Conservation (phyloP, 2,888 invertebrate genomes). For the Nomada fucata region DNA sequence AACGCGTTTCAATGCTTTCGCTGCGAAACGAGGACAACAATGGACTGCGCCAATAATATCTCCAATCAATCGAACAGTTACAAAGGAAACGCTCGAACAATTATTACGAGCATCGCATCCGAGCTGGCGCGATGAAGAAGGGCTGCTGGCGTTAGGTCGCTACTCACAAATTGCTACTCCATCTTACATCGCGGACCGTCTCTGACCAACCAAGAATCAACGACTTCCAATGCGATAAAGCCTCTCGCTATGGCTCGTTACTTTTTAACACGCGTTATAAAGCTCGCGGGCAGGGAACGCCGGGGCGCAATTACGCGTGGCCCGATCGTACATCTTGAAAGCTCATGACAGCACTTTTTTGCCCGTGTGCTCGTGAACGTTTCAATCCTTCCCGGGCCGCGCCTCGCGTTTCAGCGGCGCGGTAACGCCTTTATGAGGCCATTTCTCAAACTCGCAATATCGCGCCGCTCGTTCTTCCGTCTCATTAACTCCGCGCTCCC, state of each 20-base stretch:
- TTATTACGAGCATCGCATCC: too few relatives aligned
- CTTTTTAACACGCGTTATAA: constrained; percentile 28
- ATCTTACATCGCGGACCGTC: not conserved
- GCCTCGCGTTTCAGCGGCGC: constrained; percentile 43
- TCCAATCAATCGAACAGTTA: too few relatives aligned
- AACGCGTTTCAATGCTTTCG: too few relatives aligned
- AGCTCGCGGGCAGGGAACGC: constrained; percentile 10
- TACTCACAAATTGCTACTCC: not conserved
- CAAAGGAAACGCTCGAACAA: too few relatives aligned
- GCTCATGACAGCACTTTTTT: constrained; percentile 44
- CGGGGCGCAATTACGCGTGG: constrained; percentile 37
- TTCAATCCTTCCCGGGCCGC: constrained; percentile 49
- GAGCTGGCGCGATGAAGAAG: not conserved
- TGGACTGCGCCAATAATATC: too few relatives aligned
- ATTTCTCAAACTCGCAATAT: constrained; percentile 66
- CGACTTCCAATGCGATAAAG: not conserved
- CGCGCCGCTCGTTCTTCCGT: constrained; percentile 63
- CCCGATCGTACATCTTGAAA: constrained; percentile 38
- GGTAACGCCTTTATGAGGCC: constrained; percentile 61
- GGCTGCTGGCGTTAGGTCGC: too few relatives aligned
- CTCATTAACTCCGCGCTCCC: constrained; percentile 62
- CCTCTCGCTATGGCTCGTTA: constrained; percentile 7
- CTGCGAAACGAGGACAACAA: too few relatives aligned
- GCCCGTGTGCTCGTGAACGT: constrained; percentile 37
- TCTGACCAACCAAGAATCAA: not conserved